Percentiles rank a stretch among this genome's conserved stretches.
Conservation (phyloP, 2,113 vertebrate genomes). For the human (Homo sapiens) region DNA sequence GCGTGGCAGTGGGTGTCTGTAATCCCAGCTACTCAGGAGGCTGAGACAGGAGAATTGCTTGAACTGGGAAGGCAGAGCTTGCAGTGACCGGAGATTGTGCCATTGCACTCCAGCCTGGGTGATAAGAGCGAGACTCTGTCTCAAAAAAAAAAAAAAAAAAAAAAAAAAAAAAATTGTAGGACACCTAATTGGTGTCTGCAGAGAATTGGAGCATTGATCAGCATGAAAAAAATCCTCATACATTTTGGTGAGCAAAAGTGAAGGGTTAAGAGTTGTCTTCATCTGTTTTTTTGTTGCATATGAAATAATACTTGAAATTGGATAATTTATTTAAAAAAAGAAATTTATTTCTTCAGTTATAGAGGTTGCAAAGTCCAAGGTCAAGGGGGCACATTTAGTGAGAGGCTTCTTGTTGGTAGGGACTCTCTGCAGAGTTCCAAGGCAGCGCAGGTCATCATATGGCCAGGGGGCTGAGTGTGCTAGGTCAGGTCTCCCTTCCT, state of each 20-base stretch:
- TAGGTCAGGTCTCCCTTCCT: background rate
- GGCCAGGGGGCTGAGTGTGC: background rate
- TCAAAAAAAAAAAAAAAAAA: too few relatives aligned
- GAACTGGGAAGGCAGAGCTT: too few relatives aligned
- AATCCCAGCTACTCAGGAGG: too few relatives aligned
- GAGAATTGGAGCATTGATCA: background rate
- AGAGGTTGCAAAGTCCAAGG: background rate
- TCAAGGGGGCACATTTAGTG: background rate
- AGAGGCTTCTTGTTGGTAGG: background rate
- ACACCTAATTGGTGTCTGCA: background rate
- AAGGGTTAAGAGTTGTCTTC: background rate
- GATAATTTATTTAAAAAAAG: background rate
- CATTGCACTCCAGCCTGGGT: too few relatives aligned
- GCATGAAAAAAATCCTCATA: background rate
- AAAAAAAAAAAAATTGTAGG: background rate
- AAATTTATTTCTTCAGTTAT: background rate
- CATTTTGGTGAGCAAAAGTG: background rate
- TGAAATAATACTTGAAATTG: background rate
- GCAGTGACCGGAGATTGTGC: too few relatives aligned
- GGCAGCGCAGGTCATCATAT: background rate
- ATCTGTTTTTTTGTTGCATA: background rate
- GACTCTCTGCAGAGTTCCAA: background rate
- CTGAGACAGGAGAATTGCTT: too few relatives aligned
- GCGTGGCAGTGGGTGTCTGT: too few relatives aligned
- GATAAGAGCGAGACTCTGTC: too few relatives aligned